Evolutionary conservation across 2,113 vertebrate genomes (phyloP).

Genomic region (Camelus dromedarius): DNA sequence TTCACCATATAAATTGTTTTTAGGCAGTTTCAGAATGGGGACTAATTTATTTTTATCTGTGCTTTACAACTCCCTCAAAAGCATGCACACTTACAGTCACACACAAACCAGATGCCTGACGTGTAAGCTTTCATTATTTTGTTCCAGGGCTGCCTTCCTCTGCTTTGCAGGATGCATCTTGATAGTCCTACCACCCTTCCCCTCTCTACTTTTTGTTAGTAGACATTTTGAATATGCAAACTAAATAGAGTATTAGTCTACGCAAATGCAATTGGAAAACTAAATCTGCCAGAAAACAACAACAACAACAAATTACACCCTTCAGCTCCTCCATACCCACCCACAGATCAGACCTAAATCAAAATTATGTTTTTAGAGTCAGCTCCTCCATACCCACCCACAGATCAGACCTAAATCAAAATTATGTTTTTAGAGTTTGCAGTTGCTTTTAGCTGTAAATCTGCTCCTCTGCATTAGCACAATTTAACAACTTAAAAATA

Average conservation of each 20-base stretch:
- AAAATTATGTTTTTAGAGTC: too few species aligned
- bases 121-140: constrained; percentile 25
- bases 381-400: not conserved
- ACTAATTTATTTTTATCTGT: not conserved
- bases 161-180: not conserved
- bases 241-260: constrained; percentile 35
- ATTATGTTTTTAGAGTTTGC: not conserved
- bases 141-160: not conserved
- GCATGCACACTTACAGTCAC: too few species aligned
- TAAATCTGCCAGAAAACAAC: constrained; percentile 27
- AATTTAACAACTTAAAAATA: constrained; percentile 41
- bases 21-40: not conserved
- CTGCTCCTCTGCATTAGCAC: not conserved
- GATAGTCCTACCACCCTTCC: not conserved
- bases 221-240: not conserved
- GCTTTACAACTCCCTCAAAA: not conserved
- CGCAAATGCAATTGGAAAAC: constrained; percentile 33
- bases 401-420: constrained; percentile 39
- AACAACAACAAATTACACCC: constrained; percentile 34
- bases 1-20: not conserved
- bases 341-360: constrained; percentile 25
- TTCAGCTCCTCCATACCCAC: not conserved
- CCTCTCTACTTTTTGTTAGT: constrained; percentile 9
- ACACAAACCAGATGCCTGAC: not conserved
- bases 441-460: constrained; percentile 28